Base-by-base conservation (phyloP, 2,797 vertebrate species). In the Siniperca obscura region DNA sequence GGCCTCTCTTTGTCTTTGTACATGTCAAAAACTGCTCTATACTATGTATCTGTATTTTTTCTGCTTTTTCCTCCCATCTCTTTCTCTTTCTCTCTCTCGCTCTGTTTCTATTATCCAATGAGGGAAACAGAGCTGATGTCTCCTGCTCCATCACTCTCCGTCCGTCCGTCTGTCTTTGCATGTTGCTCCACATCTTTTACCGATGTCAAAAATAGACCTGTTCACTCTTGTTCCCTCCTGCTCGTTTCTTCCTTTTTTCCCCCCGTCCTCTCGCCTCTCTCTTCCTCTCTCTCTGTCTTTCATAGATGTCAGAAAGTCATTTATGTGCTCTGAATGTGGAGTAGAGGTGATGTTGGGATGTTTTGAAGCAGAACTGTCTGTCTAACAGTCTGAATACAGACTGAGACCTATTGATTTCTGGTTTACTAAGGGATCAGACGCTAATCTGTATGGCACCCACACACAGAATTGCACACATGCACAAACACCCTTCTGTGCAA, bases 291-390 rank as follows among this genome's bases (percentile, higher is more conserved):
- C 42, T 66, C 70, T 70, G 62, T 84, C 81, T 90, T 79, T 87
- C 81, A 77, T 70, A 80, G 80, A 67, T 86, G 88, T 92, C 84
- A 93, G 80, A 80, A 61, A 90, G 78, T 78, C 64, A 57, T 90
- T 48, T 74, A 73, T 91, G 90, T 91, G 92, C 81, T 87, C 82
- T 89, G 92, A 92, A 91, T 93, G 67, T 64, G 74, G 86, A 92
- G 84, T 78, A 44, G 82, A 80, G 79, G 79, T 78, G 74, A 84
- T 90, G 90, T 88, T 92, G 87, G 86, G 85, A 71, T 92, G 90
- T 91, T 92, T 89, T 93, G 85, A 91, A 90, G 81, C 91, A 89
- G 85, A 91, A 86, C 86, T 90, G 90, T 89, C 92, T 88, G 78
- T 87, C 88, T 88, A 85, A 80, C 81, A 30, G 50, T 90, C 88